phyloP scores from a whole-genome alignment of 1,140 invertebrate genomes.

The Bicyclus anynana region DNA sequence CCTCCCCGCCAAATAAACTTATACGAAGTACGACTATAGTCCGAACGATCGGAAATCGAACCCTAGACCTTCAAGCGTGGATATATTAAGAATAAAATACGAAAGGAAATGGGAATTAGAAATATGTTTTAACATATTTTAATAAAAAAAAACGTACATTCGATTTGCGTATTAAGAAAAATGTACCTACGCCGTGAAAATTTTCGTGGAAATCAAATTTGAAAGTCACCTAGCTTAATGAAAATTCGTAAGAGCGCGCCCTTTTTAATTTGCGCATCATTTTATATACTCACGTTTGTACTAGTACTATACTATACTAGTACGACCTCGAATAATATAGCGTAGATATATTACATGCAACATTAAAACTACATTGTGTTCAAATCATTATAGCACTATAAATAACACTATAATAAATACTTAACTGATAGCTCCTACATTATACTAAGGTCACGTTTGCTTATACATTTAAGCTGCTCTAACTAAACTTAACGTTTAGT shows the following conservation, averaged over 20 bases:
- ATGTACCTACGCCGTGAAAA: neutral
- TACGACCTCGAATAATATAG: conserved; percentile 9
- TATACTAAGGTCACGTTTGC: conserved; percentile 1
- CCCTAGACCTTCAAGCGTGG: too few species aligned
- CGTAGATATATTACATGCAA: conserved; percentile 5
- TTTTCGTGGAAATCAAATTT: neutral
- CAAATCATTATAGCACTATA: conserved; percentile 3
- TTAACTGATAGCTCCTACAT: neutral
- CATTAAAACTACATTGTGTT: conserved; percentile 13
- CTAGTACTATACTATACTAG: neutral
- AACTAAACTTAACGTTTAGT: too few species aligned
- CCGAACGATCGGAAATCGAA: too few species aligned
- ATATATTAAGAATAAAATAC: too few species aligned
- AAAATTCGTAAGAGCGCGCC: neutral
- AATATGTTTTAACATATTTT: too few species aligned
- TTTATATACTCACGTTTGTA: conserved; percentile 1
- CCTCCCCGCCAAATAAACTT: too few species aligned
- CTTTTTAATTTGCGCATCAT: conserved; percentile 17
- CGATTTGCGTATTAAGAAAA: neutral
- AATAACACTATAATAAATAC: neutral
- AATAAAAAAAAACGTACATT: too few species aligned
- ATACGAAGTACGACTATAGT: too few species aligned
- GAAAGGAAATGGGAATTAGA: too few species aligned
- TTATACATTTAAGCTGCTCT: too few species aligned
- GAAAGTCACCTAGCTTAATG: conserved; percentile 3